Evolutionary conservation across 2,113 vertebrate species (phyloP).

Genomic region (Burhinus bistriatus): DNA sequence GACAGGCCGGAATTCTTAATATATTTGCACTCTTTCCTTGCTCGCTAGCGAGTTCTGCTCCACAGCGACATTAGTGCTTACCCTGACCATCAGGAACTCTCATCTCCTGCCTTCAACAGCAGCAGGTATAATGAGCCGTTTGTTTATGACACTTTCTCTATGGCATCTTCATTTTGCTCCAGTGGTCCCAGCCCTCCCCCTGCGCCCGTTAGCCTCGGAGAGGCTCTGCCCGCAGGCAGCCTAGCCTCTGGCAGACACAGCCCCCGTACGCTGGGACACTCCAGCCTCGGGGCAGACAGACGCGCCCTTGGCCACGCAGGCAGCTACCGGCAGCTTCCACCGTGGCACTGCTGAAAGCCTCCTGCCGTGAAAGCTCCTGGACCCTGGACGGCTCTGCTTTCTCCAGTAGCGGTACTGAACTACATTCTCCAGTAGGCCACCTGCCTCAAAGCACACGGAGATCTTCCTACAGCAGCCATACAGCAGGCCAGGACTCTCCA

Average conservation of each 20-base stretch:
- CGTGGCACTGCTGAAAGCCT: background rate
- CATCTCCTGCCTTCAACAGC: too few relatives aligned
- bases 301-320: too few relatives aligned
- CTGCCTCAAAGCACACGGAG: background rate
- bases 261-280: background rate
- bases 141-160: background rate
- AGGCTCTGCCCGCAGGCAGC: background rate
- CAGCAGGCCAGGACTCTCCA: background rate
- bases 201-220: background rate
- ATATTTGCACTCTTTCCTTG: background rate
- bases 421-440: background rate
- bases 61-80: background rate
- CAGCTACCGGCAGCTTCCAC: background rate
- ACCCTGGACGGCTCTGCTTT: background rate
- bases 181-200: background rate
- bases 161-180: background rate
- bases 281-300: too few relatives aligned
- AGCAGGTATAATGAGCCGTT: accelerated
- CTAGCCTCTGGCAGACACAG: too few relatives aligned
- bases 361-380: background rate
- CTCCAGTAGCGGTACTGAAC: background rate
- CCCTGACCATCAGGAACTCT: background rate
- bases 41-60: background rate
- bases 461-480: background rate
- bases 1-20: background rate